Evolutionary conservation across 2,888 invertebrate species (phyloP), one percentile per base, ranked within the genome.

Genomic region (Macaria liturata): DNA sequence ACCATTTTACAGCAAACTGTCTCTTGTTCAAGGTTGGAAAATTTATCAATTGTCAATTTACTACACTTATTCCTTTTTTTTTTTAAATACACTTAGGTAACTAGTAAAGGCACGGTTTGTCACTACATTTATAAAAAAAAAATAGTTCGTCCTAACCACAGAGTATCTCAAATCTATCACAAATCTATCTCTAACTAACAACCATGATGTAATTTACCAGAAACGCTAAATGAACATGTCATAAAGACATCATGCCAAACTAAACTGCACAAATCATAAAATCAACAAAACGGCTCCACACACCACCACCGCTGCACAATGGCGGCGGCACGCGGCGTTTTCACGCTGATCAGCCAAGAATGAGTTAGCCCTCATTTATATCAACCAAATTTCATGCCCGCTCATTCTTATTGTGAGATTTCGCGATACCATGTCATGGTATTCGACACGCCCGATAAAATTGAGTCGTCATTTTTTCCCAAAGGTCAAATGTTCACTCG

Each of bases 341-440:
- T 78, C 80, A 86, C 83, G 85, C 82, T 72, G 77, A 66, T 83
- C 73, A 74, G 62, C 75, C 64, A 73, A 78, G 76, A 82, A 81
- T 81, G 78, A 81, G 73, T 78, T 80, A 76, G 86, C 87, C 86
- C 85, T 88, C 84, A 89, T 85, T 88, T 78, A 81, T 82, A 78
- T 78, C 71, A 76, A 72, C 68, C 84, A 88, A 85, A 91, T 91
- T 91, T 91, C 87, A 91, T 86, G 90, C 76, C 81, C 75, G 80
- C 80, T 88, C 84, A 81, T 87, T 81, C 73, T 80, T 78, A 88
- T 90, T 90, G 91, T 89, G 80, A 78, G 83, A 85, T 81, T 80
- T 79, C 54, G 84, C 81, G 80, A 86, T 84, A 77, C 85, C 75
- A 79, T 89, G 84, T 79, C 85, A 90, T 74, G 89, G 80, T 85